phyloP scores from a whole-genome alignment of 2,113 vertebrate genomes.

The Ascaphus truei region DNA sequence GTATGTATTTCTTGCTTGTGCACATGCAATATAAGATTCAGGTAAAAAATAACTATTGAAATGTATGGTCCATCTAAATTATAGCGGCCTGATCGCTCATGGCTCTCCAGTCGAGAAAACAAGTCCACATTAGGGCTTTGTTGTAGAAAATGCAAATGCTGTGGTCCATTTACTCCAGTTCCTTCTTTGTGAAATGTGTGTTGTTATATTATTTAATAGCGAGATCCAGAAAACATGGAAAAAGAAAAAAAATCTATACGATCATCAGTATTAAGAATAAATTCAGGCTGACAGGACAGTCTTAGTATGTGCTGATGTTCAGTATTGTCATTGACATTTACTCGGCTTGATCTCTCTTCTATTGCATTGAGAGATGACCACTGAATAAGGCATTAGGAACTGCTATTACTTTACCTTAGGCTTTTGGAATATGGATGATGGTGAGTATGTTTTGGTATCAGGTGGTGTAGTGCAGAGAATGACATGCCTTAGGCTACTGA shows the following conservation, averaged over 20 bases:
- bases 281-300: slow-evolving; percentile 19
- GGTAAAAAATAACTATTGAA: no score
- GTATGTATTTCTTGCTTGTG: no score
- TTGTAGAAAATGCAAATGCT: background rate
- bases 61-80: background rate
- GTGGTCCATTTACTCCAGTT: background rate
- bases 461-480: background rate
- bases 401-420: slow-evolving; percentile 24
- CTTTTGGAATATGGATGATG: slow-evolving; percentile 7
- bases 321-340: slow-evolving; percentile 22
- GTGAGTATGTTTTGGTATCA: slow-evolving; percentile 19
- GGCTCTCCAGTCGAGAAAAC: background rate
- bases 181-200: background rate
- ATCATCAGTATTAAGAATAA: slow-evolving; percentile 8
- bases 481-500: slow-evolving; percentile 5
- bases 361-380: background rate
- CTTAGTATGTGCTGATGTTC: slow-evolving; percentile 5
- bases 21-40: no score
- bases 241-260: background rate
- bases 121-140: background rate
- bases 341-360: slow-evolving; percentile 3
- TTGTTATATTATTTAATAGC: background rate
- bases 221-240: background rate
- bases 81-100: background rate
- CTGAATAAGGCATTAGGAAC: background rate